Conservation (phyloP, 2,888 invertebrate genomes). For the Plebejus argus region DNA sequence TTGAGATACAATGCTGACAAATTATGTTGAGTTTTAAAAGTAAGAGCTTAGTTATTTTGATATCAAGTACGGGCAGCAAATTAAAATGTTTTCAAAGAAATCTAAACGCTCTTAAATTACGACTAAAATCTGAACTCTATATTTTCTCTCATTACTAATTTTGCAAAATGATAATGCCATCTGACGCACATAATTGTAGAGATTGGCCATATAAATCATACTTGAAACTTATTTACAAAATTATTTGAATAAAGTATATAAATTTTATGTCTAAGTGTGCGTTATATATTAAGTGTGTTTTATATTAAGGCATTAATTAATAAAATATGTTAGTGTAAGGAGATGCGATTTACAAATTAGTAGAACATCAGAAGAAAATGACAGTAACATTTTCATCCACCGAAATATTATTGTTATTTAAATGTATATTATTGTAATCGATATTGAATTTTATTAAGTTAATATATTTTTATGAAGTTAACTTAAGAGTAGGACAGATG, state of each 20-base stretch:
- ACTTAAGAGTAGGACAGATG: background rate
- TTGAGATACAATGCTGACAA: too few species aligned
- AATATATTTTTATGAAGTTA: background rate
- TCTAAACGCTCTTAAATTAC: background rate
- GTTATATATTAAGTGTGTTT: conserved; percentile 3
- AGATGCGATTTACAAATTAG: background rate
- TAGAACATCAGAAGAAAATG: conserved; percentile 24
- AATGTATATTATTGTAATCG: conserved; percentile 23
- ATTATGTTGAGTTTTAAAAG: too few species aligned
- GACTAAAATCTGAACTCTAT: background rate
- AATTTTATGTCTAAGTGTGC: background rate
- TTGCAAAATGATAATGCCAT: background rate
- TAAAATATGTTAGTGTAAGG: background rate
- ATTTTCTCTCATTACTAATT: background rate
- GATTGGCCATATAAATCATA: background rate
- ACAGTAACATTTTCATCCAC: conserved; percentile 32
- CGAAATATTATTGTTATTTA: conserved; percentile 31
- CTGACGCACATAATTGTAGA: background rate
- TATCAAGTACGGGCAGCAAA: too few species aligned
- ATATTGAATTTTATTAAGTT: conserved; percentile 24
- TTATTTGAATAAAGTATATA: background rate
- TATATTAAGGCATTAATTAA: background rate
- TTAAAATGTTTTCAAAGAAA: too few species aligned
- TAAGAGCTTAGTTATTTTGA: too few species aligned
- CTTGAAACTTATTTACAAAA: background rate